phyloP scores from a whole-genome alignment of 2,113 vertebrate genomes.

The Passerina amoena region DNA sequence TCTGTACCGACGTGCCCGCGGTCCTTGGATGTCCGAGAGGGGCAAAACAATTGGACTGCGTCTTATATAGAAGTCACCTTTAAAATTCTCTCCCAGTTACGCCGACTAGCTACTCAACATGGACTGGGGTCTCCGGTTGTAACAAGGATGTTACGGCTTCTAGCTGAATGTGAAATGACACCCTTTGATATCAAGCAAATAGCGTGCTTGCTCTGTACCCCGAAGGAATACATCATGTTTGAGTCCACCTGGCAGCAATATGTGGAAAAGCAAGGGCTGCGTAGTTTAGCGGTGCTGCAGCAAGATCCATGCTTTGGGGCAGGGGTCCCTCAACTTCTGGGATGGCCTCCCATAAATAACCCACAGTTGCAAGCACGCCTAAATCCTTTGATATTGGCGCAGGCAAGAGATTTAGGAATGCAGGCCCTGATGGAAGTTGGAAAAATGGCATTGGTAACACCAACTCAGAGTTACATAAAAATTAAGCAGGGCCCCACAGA shows the following conservation, averaged over 20 bases:
- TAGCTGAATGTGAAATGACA: neutral
- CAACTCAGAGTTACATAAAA: neutral
- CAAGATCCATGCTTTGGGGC: neutral
- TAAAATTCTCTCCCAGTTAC: neutral
- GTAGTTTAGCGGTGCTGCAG: neutral
- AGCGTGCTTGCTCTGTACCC: neutral
- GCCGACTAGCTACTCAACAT: neutral
- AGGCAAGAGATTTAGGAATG: neutral
- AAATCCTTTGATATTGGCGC: neutral
- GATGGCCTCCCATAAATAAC: neutral
- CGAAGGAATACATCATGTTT: neutral
- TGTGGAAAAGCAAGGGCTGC: neutral
- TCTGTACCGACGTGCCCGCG: rapidly evolving
- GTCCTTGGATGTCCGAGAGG: neutral
- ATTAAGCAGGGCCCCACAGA: neutral
- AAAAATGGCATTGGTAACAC: neutral
- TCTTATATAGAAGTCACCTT: neutral
- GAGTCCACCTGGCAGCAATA: neutral
- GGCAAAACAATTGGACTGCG: neutral
- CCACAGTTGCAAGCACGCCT: neutral
- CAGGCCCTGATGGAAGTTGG: too few species aligned
- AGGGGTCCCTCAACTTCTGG: neutral
- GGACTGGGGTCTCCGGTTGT: neutral
- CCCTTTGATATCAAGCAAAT: neutral
- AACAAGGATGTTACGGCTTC: neutral